Evolutionary conservation across 2,888 invertebrate species (phyloP).

Genomic region (Rhagophthalmus giganteus): DNA sequence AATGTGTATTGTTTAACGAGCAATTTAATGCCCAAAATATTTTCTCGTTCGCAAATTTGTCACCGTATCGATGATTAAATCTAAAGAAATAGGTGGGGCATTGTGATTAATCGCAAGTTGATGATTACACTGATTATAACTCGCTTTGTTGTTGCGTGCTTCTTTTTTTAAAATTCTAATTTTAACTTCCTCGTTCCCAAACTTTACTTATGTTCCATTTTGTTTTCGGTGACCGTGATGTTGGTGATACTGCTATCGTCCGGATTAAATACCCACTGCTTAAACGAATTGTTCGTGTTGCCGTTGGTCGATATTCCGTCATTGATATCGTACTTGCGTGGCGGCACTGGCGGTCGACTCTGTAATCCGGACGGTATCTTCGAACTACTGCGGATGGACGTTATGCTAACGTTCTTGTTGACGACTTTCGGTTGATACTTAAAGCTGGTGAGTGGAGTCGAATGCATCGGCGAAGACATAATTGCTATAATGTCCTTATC

Average conservation of each 20-base stretch:
- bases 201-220: constrained; percentile 34
- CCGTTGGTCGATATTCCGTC: constrained; percentile 48
- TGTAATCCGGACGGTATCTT: constrained; percentile 55
- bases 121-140: too few relatives aligned
- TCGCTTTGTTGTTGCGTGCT: background rate
- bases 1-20: too few relatives aligned
- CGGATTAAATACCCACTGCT: constrained; percentile 56
- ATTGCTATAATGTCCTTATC: constrained; percentile 52
- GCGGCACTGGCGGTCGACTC: constrained; percentile 52
- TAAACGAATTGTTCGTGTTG: constrained; percentile 48
- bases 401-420: constrained; percentile 62
- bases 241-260: constrained; percentile 47
- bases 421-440: constrained; percentile 49
- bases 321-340: constrained; percentile 53
- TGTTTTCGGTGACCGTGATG: constrained; percentile 49
- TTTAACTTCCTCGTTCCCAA: background rate
- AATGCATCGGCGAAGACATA: constrained; percentile 50
- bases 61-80: too few relatives aligned
- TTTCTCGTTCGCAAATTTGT: too few relatives aligned
- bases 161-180: background rate
- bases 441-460: constrained; percentile 44
- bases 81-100: too few relatives aligned
- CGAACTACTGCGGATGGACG: constrained; percentile 66
- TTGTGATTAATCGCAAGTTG: too few relatives aligned
- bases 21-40: too few relatives aligned